Evolutionary conservation across 2,113 vertebrate species (phyloP), one percentile per base, ranked within the genome.

Genomic region (Cyphomyrus plagiostoma): DNA sequence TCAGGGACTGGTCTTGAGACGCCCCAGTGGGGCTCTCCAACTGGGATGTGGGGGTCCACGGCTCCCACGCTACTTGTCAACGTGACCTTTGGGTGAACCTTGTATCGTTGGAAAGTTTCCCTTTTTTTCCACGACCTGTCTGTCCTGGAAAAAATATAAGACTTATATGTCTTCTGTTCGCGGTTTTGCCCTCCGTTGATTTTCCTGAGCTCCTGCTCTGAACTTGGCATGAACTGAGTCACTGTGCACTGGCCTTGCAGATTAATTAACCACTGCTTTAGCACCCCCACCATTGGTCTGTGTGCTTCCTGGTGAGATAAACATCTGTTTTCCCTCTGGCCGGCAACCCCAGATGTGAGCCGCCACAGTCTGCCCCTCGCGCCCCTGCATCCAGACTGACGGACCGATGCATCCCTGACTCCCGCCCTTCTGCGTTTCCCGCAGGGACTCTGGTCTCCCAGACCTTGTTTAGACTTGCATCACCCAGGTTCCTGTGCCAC

Each of bases 251-350:
- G 26, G 3, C 10, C 62, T 30, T 30, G 62, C 62, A 30, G n/a
- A 70, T 70, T 56, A 58, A 58, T 56, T 49, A 52, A 74, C 46
- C 46, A 45, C 62, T 23, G 26, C 49, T 83, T 50, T 53, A 88
- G 42, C 21, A 26, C 56, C 56, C 21, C 21, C 2, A 7, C 21
- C 23, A 80, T 3, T 90, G 87, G n/a, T n/a, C 10, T 48, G 50
- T 74, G 80, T 90, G 58, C 80, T 70, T 23, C 91, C 39, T 13
- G 84, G 50, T 23, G 26, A 92, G 93, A 93, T 93, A 90, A 91
- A 88, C 92, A 93, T 94, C 94, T 92, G 80, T 84, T 88, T 92
- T 91, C 62, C 89, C 90, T n/a, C 88, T 52, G 66, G 52, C 62
- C 58, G 62, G 21, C 62, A 90, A 89, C 77, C 74, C 90, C 89